Evolutionary conservation across 2,113 vertebrate species (phyloP), one percentile per base, ranked within the genome.

Genomic region (Motacilla alba): DNA sequence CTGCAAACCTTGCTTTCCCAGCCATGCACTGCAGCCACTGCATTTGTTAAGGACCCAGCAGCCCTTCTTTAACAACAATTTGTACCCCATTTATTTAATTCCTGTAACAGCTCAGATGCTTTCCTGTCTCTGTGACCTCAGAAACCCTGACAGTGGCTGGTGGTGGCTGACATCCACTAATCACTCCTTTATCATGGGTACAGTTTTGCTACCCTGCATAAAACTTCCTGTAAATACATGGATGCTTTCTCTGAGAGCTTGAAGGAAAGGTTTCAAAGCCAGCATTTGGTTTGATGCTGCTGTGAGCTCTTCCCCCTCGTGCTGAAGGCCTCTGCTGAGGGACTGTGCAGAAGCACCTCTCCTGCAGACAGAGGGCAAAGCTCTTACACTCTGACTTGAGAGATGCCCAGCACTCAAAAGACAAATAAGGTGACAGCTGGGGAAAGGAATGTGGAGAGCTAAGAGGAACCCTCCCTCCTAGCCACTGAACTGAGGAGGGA

Each of bases 301-400:
- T 35, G 28, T 64, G 60, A 78, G 44, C n/a, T 83, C 28, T 64
- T 53, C 8, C 13, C 30, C 5, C 4, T 39, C 0, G 0, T 30
- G 59, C 37, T 76, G 47, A 49, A 33, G 13, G 27, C 11, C 26
- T 47, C 15, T 39, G 58, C 21, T 46, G 28, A 27, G 58, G 37
- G 23, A 43, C 33, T 18, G 5, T 37, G 62, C 22, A 60, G 50
- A 80, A 4, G 24, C 43, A 37, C 3, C 35, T 37, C 39, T 74
- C 13, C 60, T 69, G 31, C 66, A 68, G 67, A 3, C 44, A 50
- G 19, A 56, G 7, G 15, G n/a, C n/a, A 41, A 23, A n/a, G 30
- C 37, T 62, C 28, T 28, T 22, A 20, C 21, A 13, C 59, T 14
- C 5, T 31, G 35, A 18, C 15, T 43, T 28, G 27, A 63, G 24